Conservation (phyloP, 53 echinoderm and acorn worm species). For the Paracentrotus lividus region DNA sequence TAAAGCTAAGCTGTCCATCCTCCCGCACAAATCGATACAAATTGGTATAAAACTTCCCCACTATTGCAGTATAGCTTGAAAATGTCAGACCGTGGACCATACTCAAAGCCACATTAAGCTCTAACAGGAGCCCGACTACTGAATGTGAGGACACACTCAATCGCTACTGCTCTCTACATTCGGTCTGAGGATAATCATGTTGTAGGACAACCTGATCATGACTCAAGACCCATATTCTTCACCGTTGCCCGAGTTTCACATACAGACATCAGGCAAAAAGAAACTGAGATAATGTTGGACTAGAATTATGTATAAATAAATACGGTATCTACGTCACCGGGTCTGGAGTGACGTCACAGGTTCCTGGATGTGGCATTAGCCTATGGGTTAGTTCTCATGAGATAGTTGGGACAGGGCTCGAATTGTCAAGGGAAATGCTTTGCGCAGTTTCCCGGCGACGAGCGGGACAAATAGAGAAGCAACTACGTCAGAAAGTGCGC, state of each 20-base stretch:
- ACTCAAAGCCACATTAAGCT: background rate
- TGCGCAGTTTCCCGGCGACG: slow-evolving; percentile 43
- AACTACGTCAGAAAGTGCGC: slow-evolving; percentile 46
- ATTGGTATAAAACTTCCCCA: background rate
- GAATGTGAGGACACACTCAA: slow-evolving; percentile 4
- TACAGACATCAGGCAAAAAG: background rate
- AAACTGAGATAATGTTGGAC: slow-evolving; percentile 12
- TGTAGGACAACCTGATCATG: slow-evolving; percentile 39
- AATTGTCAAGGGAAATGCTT: slow-evolving; percentile 21
- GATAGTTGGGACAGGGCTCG: background rate
- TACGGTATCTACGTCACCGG: background rate
- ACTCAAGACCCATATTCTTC: background rate
- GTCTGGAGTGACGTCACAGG: slow-evolving; percentile 1
- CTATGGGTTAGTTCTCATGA: slow-evolving; percentile 6
- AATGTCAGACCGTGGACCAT: background rate
- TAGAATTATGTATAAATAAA: too few species aligned
- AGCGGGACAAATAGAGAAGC: background rate
- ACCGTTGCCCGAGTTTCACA: background rate
- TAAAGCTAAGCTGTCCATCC: slow-evolving; percentile 25
- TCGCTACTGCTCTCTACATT: background rate
- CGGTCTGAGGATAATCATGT: slow-evolving; percentile 11
- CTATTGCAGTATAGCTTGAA: background rate
- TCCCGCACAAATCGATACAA: background rate
- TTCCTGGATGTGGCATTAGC: background rate
- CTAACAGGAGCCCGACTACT: background rate